Conservation (phyloP, 2,797 vertebrate species). For the Notolepis coatsorum region DNA sequence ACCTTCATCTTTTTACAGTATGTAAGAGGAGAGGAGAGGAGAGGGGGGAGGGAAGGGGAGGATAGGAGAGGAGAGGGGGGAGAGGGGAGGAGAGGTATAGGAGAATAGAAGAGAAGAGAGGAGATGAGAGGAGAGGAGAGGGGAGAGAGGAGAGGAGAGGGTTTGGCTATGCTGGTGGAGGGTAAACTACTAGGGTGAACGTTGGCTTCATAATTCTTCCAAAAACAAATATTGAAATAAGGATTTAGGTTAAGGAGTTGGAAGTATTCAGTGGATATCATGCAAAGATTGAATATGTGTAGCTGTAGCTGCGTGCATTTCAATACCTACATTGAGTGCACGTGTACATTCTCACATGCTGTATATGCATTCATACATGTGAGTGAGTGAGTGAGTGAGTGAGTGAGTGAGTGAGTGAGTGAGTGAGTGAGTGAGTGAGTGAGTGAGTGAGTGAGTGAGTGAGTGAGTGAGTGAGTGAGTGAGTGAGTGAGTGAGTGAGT, state of each 20-base stretch:
- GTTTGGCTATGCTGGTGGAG: neutral
- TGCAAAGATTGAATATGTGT: no score
- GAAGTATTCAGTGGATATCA: no score
- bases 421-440: neutral
- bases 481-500: neutral
- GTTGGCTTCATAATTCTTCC: constrained; percentile 27
- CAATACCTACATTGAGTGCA: neutral
- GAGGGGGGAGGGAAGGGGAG: neutral
- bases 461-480: neutral
- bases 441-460: constrained; percentile 1
- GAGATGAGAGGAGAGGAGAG: neutral
- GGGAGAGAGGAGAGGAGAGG: no score
- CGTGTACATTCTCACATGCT: neutral
- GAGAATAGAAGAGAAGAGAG: neutral
- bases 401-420: neutral
- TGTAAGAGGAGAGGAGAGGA: neutral
- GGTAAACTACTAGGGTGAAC: no score
- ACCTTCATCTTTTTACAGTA: constrained; percentile 60
- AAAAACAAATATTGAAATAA: constrained; percentile 7
- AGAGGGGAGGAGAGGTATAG: neutral
- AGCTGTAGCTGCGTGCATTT: no score
- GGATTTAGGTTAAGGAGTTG: no score
- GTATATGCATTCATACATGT: neutral
- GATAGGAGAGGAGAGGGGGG: neutral
- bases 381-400: neutral